Evolutionary conservation across 2,797 vertebrate genomes (phyloP).

Genomic region (Myotis myotis): DNA sequence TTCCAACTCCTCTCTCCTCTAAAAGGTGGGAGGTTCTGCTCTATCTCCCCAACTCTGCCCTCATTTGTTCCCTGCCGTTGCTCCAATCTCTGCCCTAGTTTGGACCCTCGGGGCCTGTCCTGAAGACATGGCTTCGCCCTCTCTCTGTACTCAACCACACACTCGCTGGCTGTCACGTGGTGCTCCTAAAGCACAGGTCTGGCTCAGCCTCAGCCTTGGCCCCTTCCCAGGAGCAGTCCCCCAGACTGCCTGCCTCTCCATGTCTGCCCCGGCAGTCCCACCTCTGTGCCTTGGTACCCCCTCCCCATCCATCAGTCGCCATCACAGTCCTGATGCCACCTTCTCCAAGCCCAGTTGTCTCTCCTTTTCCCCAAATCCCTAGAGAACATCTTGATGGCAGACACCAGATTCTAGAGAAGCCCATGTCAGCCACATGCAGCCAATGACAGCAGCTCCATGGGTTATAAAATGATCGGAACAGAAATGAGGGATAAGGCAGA

Average conservation of each 20-base stretch:
- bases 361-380: neutral
- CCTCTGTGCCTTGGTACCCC: neutral
- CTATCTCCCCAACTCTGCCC: neutral
- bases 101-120: neutral
- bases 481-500: neutral
- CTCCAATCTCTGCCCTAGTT: neutral
- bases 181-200: neutral
- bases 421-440: rapidly evolving
- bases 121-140: neutral
- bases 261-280: neutral
- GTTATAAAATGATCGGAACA: neutral
- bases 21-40: neutral
- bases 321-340: neutral
- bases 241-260: neutral
- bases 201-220: neutral
- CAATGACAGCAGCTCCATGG: neutral
- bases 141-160: neutral
- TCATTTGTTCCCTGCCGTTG: neutral
- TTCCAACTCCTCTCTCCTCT: neutral
- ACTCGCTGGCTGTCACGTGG: neutral
- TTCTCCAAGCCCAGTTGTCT: neutral
- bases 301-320: neutral
- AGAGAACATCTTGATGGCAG: neutral
- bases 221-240: no score
- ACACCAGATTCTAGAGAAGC: neutral